Base-by-base conservation (phyloP, 2,888 invertebrate species). In the Plemyria rubiginata region DNA sequence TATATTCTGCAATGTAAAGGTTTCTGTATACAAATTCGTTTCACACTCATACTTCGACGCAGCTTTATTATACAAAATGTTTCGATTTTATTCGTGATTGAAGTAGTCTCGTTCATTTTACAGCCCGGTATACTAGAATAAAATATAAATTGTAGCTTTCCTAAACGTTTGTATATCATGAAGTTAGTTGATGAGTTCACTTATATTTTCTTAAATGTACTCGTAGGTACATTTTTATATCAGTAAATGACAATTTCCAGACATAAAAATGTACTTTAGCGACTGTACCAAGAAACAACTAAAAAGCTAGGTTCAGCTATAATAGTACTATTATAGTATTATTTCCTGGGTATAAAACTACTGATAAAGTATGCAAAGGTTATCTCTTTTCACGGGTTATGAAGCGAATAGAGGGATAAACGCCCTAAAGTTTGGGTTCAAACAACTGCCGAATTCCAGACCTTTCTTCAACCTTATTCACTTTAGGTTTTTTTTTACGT, bases 321-420 rank as follows among this genome's bases (percentile, higher is more conserved):
- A 11, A 15, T 45, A 36, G 36, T 36, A 38, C 1, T 43, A 41
- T 5, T 15, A 40, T 22, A 22, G 22, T 22, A 22, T 22, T 22
- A 6, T 15, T 2, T 15, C 43, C 43, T 15, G 15, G 36, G 43
- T 43, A 15, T 43, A 15, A 43, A 15, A 15, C 8, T 45, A 45
- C 15, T 16, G 7, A 8, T 15, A 43, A 22, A 43, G 15, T 43
- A 43, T 43, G 15, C 45, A 45, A 11, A 49, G 28, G 48, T 54
- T 41, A 15, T 41, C 54, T 29, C 32, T 16, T 49, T 38, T 49
- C 29, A 56, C 41, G 22, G 48, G 46, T 12, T 48, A 55, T 41
- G 41, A 15, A 49, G 15, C 49, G 40, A 40, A 49, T 56, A 40
- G 38, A 0, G 40, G 29, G 15, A 55, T 55, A 55, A 53, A 29